phyloP scores from a whole-genome alignment of 2,888 invertebrate species.

The Helleia helle region DNA sequence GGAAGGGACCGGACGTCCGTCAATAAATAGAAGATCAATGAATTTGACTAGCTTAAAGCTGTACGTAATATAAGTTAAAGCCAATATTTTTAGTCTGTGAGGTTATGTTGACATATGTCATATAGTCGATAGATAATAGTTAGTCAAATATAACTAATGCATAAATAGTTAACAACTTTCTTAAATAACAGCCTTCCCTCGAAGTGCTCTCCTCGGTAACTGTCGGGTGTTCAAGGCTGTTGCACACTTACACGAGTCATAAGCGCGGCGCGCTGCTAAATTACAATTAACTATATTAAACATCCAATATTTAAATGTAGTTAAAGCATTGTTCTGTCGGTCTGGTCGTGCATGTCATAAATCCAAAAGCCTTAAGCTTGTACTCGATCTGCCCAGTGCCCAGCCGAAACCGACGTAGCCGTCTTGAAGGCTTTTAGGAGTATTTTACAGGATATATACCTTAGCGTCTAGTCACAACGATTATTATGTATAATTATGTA shows the following conservation, averaged over 20 bases:
- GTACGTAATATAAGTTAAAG: slow-evolving; percentile 68
- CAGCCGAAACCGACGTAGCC: slow-evolving; percentile 52
- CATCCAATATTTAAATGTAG: slow-evolving; percentile 66
- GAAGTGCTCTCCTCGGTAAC: neutral
- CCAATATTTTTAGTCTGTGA: slow-evolving; percentile 73
- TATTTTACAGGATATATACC: slow-evolving; percentile 43
- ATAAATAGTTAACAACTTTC: slow-evolving; percentile 67
- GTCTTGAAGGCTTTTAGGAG: slow-evolving; percentile 64
- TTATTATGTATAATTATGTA: slow-evolving; percentile 31
- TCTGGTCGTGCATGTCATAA: slow-evolving; percentile 32
- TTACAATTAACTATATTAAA: slow-evolving; percentile 54
- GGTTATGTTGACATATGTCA: slow-evolving; percentile 63
- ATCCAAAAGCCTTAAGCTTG: slow-evolving; percentile 10
- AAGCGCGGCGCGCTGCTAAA: slow-evolving; percentile 38
- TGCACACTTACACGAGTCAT: slow-evolving; percentile 15
- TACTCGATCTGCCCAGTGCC: slow-evolving; percentile 11
- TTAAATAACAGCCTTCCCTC: slow-evolving; percentile 55
- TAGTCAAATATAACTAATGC: slow-evolving; percentile 59
- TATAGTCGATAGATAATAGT: slow-evolving; percentile 57
- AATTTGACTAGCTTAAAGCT: slow-evolving; percentile 68
- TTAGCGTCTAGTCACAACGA: slow-evolving; percentile 67
- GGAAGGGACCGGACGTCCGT: slow-evolving; percentile 37
- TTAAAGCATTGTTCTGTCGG: slow-evolving; percentile 67
- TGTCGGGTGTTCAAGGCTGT: slow-evolving; percentile 18
- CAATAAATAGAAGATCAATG: slow-evolving; percentile 60